phyloP scores from a whole-genome alignment of 2,888 invertebrate species.

The Agriotes lineatus region DNA sequence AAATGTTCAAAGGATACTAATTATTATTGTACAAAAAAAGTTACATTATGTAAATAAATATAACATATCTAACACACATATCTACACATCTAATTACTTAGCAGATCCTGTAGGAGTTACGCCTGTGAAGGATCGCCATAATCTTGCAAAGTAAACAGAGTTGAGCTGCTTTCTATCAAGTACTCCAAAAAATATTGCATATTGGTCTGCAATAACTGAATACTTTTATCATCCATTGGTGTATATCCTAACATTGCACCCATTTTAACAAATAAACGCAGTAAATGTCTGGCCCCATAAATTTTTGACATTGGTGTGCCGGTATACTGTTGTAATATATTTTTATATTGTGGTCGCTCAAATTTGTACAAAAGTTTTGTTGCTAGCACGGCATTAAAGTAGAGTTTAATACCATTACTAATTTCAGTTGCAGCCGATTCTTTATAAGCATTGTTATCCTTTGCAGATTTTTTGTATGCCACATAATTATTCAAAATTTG shows the following conservation, averaged over 20 bases:
- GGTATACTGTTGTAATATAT: slow-evolving; percentile 81
- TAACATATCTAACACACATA: no score
- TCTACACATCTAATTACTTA: no score
- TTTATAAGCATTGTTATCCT: slow-evolving; percentile 82
- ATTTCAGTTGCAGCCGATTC: slow-evolving; percentile 77
- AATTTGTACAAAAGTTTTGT: slow-evolving; percentile 94
- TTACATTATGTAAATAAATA: no score
- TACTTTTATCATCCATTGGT: slow-evolving; percentile 86
- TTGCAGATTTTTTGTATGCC: slow-evolving; percentile 82
- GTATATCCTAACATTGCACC: slow-evolving; percentile 93
- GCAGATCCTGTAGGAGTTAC: slow-evolving; percentile 83
- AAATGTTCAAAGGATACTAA: no score
- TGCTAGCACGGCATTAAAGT: slow-evolving; percentile 93
- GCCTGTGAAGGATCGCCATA: slow-evolving; percentile 90
- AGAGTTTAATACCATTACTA: slow-evolving; percentile 85
- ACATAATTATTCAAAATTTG: slow-evolving; percentile 90
- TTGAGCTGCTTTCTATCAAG: slow-evolving; percentile 83
- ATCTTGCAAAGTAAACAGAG: slow-evolving; percentile 85
- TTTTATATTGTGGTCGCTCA: slow-evolving; percentile 91
- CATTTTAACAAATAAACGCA: slow-evolving; percentile 90
- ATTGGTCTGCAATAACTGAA: slow-evolving; percentile 83
- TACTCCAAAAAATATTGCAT: slow-evolving; percentile 93
- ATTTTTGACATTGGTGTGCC: slow-evolving; percentile 84
- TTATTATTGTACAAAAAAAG: no score
- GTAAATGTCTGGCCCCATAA: slow-evolving; percentile 91